Evolutionary conservation across 2,113 vertebrate species (phyloP).

Genomic region (Gymnogyps californianus): DNA sequence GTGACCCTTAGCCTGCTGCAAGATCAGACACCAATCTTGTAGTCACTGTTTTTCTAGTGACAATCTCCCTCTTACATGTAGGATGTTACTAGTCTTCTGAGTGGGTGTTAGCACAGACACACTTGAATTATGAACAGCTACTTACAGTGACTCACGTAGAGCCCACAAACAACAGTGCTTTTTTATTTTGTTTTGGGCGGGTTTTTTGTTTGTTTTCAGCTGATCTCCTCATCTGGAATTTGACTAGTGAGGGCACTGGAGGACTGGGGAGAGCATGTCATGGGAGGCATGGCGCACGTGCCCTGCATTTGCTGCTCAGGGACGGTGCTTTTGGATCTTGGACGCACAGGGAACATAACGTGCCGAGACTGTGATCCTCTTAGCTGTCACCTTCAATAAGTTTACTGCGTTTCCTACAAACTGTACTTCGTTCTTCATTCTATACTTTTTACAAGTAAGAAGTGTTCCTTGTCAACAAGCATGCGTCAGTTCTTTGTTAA

Average conservation of each 20-base stretch:
- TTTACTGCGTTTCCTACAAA: neutral
- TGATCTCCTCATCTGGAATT: neutral
- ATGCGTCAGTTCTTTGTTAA: neutral
- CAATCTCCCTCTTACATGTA: neutral
- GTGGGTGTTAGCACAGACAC: neutral
- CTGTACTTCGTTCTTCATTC: neutral
- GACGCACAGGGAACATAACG: accelerated
- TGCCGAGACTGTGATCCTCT: neutral
- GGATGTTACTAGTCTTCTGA: neutral
- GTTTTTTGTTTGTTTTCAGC: neutral
- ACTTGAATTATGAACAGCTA: neutral
- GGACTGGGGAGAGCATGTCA: neutral
- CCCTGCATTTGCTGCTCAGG: neutral
- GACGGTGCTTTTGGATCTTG: neutral
- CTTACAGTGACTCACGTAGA: neutral
- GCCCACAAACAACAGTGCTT: neutral
- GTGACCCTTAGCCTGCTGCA: neutral
- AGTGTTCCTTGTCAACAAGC: neutral
- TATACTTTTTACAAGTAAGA: neutral
- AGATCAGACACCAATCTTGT: neutral
- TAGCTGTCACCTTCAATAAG: neutral
- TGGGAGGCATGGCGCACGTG: accelerated
- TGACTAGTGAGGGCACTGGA: neutral
- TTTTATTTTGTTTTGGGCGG: neutral
- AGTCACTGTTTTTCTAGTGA: neutral